Base-by-base conservation (phyloP, 2,113 vertebrate genomes). In the Corythoichthys intestinalis region DNA sequence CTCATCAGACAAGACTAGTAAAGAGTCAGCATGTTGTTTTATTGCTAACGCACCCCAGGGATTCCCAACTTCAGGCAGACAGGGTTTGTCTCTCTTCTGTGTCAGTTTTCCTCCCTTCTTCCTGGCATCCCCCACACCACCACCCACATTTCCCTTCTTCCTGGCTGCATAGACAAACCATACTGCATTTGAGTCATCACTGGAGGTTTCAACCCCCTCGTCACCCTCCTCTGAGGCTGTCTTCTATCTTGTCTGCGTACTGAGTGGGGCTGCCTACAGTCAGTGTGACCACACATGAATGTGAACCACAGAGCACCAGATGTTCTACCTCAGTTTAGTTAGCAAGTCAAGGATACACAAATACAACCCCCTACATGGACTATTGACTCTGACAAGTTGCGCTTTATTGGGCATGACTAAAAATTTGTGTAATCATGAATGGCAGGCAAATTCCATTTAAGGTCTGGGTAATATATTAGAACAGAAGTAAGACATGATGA, bases 1-100 rank as follows among this genome's bases (percentile, higher is more conserved):
- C 87, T 90, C 90, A 89, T 92, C 87, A 91, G 76, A 80, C 72
- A 74, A 67, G 73, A 67, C 72, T 54, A 79, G 83, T 83, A 86
- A 90, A 86, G 83, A 81, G 78, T 90, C 79, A 84, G 83, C 89
- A 82, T 87, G 86, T 83, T 87, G 85, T 89, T 90, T 92, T 91
- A 91, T 81, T 85, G 85, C 80, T 67, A 47, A 67, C 71, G 76
- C 69, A 70, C 88, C 70, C 67, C 67, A 35, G 83, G 86, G 87
- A 80, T 75, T 62, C 64, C 34, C 17, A 82, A 78, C 80, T 78
- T 87, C 82, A 87, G 80, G 77, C 87, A 88, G 83, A 85, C 87
- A 76, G 56, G 41, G 77, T 82, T 82, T 87, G 81, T 84, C 81
- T 86, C 82, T 86, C 79, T 78, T 87, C 72, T 82, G 76, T 83